Conservation (phyloP, 2,113 vertebrate genomes). For the Thalassoma bifasciatum region DNA sequence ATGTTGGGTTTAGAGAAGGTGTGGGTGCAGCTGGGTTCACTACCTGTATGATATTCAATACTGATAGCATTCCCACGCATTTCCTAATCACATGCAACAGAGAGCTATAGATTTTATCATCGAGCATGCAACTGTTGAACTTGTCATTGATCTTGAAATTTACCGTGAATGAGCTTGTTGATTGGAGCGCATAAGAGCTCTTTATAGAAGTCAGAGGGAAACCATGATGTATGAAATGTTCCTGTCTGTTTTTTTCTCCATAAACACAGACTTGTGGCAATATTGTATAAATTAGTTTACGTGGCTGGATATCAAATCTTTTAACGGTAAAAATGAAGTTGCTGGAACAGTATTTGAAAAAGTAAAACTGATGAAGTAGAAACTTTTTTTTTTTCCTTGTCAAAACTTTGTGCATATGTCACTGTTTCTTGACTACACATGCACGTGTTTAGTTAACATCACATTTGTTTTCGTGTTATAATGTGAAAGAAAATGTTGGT, state of each 20-base stretch:
- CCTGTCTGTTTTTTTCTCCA: not conserved
- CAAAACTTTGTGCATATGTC: no score
- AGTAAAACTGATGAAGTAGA: no score
- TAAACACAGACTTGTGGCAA: not conserved
- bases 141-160: constrained; percentile 48
- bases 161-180: constrained; percentile 38
- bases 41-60: constrained; percentile 61
- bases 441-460: no score
- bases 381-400: no score
- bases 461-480: no score
- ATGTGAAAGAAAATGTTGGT: no score
- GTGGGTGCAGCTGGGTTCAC: constrained; percentile 39
- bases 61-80: constrained; percentile 40
- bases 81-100: constrained; percentile 72
- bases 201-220: constrained; percentile 19
- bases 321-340: no score
- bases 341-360: no score
- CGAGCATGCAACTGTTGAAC: constrained; percentile 41
- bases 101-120: constrained; percentile 68
- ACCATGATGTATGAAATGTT: constrained; percentile 22
- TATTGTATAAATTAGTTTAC: not conserved
- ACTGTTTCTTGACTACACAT: no score
- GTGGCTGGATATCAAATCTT: no score
- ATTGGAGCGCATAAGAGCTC: constrained; percentile 18
- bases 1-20: not conserved